Percentiles rank a stretch among this genome's conserved stretches.
These are phyloP conservation scores for Brachyrhaphis roseni DNA, from an alignment of 2,797 vertebrate species.

Conservation along the genomic window DNA sequence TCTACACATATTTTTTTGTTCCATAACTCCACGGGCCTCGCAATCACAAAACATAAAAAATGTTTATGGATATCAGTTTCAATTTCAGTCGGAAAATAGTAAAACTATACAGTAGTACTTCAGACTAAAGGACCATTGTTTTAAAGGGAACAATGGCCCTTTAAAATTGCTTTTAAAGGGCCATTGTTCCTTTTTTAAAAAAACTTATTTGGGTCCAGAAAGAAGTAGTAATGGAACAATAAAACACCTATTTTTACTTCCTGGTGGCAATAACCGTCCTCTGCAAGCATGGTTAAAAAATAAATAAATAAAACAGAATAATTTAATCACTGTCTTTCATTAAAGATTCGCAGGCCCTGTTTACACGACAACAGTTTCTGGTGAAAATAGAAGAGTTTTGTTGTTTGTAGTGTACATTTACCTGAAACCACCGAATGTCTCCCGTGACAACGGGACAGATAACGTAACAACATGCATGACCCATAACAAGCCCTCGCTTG, in stretches of 20 bases:
- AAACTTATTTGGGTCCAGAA: not conserved
- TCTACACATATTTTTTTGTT: not conserved
- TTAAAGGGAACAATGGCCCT: too few relatives aligned
- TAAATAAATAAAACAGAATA: not conserved
- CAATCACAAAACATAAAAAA: not conserved
- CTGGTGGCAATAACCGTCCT: not conserved
- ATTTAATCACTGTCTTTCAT: not conserved
- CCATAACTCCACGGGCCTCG: not conserved
- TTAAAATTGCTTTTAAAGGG: not conserved
- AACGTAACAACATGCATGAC: too few relatives aligned
- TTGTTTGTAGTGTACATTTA: too few relatives aligned
- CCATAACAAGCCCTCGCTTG: too few relatives aligned
- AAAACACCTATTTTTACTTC: not conserved
- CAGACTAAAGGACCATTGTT: too few relatives aligned
- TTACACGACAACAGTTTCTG: too few relatives aligned
- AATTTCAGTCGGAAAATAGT: not conserved
- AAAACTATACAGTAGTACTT: not conserved
- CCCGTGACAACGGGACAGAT: too few relatives aligned
- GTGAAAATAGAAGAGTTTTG: too few relatives aligned
- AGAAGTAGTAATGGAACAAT: not conserved
- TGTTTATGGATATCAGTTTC: not conserved
- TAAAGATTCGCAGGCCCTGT: not conserved
- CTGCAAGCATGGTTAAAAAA: not conserved
- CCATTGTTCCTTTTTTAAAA: not conserved
- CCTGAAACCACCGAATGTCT: too few relatives aligned